Evolutionary conservation across 2,888 invertebrate genomes (phyloP).

Genomic region (Drosophila setosimentum): DNA sequence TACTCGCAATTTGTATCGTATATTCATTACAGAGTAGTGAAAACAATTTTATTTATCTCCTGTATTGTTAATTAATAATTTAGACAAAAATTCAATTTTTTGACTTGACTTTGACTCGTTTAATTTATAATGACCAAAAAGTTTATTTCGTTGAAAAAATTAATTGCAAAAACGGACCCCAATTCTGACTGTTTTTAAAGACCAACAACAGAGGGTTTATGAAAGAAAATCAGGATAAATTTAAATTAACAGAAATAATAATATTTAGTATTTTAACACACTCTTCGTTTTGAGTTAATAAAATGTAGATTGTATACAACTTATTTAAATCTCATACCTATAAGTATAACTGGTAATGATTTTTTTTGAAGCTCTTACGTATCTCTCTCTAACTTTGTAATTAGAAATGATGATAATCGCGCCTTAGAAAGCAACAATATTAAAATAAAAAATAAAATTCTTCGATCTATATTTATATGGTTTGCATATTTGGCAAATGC

Average conservation of each 20-base stretch:
- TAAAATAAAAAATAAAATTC: neutral
- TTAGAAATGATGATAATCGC: neutral
- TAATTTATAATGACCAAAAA: too few relatives aligned
- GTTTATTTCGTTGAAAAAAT: too few relatives aligned
- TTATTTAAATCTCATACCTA: neutral
- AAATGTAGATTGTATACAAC: neutral
- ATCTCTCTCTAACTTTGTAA: neutral
- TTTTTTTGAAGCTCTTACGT: neutral
- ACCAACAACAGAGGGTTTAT: too few relatives aligned
- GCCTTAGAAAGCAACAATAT: neutral
- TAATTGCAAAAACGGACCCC: too few relatives aligned
- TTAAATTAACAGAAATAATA: too few relatives aligned
- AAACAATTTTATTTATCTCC: too few relatives aligned
- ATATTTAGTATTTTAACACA: neutral
- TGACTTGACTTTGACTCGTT: too few relatives aligned
- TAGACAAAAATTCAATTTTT: too few relatives aligned
- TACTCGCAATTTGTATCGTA: too few relatives aligned
- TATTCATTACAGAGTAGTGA: too few relatives aligned
- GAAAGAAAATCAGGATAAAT: too few relatives aligned
- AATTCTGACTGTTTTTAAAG: neutral
- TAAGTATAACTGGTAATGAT: neutral
- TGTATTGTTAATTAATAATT: too few relatives aligned
- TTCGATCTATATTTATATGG: neutral
- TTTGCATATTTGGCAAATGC: constrained; percentile 31
- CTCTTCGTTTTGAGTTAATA: neutral